Evolutionary conservation across 2,797 vertebrate species (phyloP).

Genomic region (Schizothorax lantsangensis): DNA sequence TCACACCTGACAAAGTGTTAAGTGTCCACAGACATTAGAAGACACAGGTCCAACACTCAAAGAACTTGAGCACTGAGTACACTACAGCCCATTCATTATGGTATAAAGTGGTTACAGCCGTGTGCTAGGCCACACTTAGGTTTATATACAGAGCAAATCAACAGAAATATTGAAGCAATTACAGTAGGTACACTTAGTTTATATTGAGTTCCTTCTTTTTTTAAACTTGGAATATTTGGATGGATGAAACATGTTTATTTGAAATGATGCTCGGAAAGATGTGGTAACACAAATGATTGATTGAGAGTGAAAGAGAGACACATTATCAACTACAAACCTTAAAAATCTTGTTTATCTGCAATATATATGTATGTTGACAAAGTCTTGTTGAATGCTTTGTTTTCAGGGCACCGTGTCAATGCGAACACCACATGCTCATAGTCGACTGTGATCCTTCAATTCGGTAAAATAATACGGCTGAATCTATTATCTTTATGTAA

Average conservation of each 20-base stretch:
- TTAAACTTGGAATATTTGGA: constrained; percentile 55
- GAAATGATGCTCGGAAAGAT: constrained; percentile 30
- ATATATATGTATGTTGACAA: constrained; percentile 6
- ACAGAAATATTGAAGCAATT: constrained; percentile 57
- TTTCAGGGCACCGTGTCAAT: constrained; percentile 15
- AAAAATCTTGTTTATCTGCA: constrained; percentile 22
- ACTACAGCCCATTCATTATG: constrained; percentile 63
- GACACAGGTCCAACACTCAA: constrained; percentile 76
- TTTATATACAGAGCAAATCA: constrained; percentile 75
- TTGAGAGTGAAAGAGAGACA: constrained; percentile 13
- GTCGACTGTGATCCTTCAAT: constrained; percentile 2
- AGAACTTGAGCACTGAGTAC: constrained; percentile 78
- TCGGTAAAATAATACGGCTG: constrained; percentile 39
- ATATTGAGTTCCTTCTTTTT: constrained; percentile 55
- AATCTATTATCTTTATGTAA: constrained; percentile 46
- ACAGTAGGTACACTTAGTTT: constrained; percentile 55
- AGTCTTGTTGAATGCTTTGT: constrained; percentile 18
- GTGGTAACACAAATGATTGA: not conserved
- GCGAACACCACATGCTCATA: constrained; percentile 20
- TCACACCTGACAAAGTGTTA: constrained; percentile 81
- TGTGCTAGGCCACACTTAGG: constrained; percentile 64
- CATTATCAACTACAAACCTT: constrained; percentile 41
- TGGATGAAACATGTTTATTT: constrained; percentile 52
- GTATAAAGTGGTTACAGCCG: constrained; percentile 64
- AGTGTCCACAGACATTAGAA: constrained; percentile 81